Conservation (phyloP, 2,888 invertebrate genomes). For the Ectropis crepuscularia region DNA sequence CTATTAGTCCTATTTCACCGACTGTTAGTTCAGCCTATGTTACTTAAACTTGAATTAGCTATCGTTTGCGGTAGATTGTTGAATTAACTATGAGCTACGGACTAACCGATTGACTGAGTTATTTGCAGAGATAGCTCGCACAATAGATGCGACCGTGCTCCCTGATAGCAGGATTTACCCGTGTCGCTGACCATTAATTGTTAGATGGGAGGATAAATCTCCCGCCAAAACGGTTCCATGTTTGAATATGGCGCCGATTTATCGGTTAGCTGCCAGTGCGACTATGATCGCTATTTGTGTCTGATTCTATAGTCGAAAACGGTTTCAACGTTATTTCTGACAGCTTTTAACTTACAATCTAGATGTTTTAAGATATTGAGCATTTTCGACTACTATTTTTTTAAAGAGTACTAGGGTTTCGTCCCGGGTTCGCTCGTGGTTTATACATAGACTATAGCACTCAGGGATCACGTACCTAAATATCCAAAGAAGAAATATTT, state of each 20-base stretch:
- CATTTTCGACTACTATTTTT: too few relatives aligned
- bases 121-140: neutral
- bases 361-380: neutral
- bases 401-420: too few relatives aligned
- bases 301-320: too few relatives aligned
- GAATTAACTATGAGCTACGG: neutral
- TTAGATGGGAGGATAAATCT: constrained; percentile 17
- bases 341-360: neutral
- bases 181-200: constrained; percentile 18
- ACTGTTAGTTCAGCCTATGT: too few relatives aligned
- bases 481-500: too few relatives aligned
- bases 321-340: too few relatives aligned
- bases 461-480: too few relatives aligned
- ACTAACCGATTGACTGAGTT: neutral
- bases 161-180: constrained; percentile 19
- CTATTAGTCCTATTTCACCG: too few relatives aligned
- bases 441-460: too few relatives aligned
- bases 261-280: constrained; percentile 2
- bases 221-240: constrained; percentile 14
- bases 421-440: too few relatives aligned
- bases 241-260: constrained; percentile 16
- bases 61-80: neutral
- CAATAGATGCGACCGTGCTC: neutral
- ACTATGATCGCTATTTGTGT: neutral
- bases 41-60: too few relatives aligned